Base-by-base conservation (phyloP, 2,113 vertebrate species). In the Vimba vimba region DNA sequence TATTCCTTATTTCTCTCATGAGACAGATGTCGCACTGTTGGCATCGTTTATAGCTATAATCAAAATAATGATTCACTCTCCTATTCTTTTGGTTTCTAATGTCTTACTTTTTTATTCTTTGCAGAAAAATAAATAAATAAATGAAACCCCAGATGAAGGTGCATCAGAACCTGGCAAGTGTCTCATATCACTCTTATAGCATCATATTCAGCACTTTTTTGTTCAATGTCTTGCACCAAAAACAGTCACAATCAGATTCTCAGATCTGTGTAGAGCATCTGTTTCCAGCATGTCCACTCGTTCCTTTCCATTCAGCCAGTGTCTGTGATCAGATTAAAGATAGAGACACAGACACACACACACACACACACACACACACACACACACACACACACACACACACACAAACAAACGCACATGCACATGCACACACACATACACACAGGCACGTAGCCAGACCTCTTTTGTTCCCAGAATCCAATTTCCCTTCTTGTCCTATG, bases 91-190 rank as follows among this genome's bases (percentile, higher is more conserved):
- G 30, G 27, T 8, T 17, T 68, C 64, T 68, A 33, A 68, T 19
- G 12, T 74, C 45, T 75, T 4, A 88, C 82, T n/a, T 52, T 79
- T 57, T 23, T 8, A 6, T 80, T 13, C 43, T 6, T 27, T 86
- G 27, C 25, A 94, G 93, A 25, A 87, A 83, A 88, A 45, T n/a
- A n/a, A n/a, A n/a, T n/a, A n/a, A n/a, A n/a, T n/a, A 11, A 79
- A 13, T 5, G 36, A 55, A 15, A 79, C 57, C 21, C 5, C 55
- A 5, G 4, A 6, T 23, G 89, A 73, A 76, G 87, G 39, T 2
- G 64, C 68, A 69, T 17, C 52, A 83, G 88, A 64, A 9, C 25
- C 85, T 66, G 88, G 92, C 93, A 91, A 91, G 91, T n/a, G 1
- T 1, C 6, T 60, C 6, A 10, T 43, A 59, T 71, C 36, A 21